Evolutionary conservation across 2,888 invertebrate species (phyloP).

Genomic region (Rhyacophila evoluta): DNA sequence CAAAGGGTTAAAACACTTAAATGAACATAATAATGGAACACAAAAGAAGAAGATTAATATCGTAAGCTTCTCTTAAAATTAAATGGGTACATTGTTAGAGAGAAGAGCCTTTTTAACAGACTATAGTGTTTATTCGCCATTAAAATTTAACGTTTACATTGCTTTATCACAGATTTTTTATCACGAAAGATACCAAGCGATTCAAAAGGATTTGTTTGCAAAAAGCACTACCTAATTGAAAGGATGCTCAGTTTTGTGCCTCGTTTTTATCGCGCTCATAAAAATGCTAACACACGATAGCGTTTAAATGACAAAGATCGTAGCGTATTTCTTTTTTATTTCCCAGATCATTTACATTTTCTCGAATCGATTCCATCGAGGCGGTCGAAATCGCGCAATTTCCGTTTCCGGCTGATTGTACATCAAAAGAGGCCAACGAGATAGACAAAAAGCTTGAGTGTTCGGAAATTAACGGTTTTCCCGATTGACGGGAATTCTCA

Average conservation of each 20-base stretch:
- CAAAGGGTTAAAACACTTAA: no score
- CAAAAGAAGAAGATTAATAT: no score
- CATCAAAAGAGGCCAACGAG: background rate
- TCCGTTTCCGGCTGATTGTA: slow-evolving; percentile 10
- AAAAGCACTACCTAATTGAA: slow-evolving; percentile 8
- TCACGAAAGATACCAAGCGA: no score
- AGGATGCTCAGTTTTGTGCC: background rate
- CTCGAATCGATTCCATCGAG: background rate
- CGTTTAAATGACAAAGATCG: background rate
- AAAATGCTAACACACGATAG: slow-evolving; percentile 3
- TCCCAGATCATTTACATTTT: background rate
- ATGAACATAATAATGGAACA: no score
- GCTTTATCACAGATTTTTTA: no score
- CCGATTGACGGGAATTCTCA: background rate
- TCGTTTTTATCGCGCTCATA: background rate
- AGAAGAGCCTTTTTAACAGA: no score
- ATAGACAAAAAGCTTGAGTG: background rate
- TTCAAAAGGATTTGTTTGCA: background rate
- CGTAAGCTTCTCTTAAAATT: no score
- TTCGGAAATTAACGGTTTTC: background rate
- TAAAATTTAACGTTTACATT: no score
- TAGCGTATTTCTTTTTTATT: background rate
- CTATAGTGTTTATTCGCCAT: no score
- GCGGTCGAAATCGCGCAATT: background rate
- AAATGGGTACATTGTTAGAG: no score